Conservation (phyloP, 2,888 invertebrate species). For the Drosophila buzzatii region DNA sequence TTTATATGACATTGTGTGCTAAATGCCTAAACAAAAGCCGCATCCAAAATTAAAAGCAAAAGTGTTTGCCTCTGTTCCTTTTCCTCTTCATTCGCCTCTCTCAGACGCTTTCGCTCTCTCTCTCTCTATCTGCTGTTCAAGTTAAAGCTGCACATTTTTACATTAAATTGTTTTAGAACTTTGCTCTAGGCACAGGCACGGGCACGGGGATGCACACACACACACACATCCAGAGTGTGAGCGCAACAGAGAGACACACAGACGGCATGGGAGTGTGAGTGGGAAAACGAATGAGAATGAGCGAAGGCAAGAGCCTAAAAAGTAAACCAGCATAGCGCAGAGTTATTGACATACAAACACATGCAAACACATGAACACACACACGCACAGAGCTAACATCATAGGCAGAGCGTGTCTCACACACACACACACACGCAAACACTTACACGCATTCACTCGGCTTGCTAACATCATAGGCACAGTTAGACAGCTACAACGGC, state of each 20-base stretch:
- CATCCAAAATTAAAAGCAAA: conserved; percentile 45
- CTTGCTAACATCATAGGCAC: conserved; percentile 10
- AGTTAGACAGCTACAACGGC: conserved; percentile 36
- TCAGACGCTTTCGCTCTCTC: neutral
- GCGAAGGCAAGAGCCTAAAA: conserved; percentile 49
- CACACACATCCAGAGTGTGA: neutral
- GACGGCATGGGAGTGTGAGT: neutral
- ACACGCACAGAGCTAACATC: neutral
- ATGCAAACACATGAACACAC: neutral
- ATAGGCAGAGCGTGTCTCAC: conserved; percentile 10
- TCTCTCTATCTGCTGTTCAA: neutral
- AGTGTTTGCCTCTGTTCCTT: conserved; percentile 40
- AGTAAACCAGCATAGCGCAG: conserved; percentile 64
- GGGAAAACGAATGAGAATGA: neutral
- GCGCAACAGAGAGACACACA: neutral
- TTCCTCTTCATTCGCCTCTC: neutral
- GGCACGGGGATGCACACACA: neutral
- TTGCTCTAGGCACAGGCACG: conserved; percentile 17
- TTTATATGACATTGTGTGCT: conserved; percentile 51
- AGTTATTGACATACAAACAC: conserved; percentile 69
- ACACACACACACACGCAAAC: neutral
- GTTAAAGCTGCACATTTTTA: conserved; percentile 43
- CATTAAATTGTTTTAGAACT: conserved; percentile 79
- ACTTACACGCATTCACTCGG: neutral
- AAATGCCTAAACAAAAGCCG: conserved; percentile 42